Percentiles rank a stretch among this genome's conserved stretches.
These are phyloP conservation scores for Dendrolimus pini DNA, from an alignment of 2,888 invertebrate genomes.

Conservation along the genomic window DNA sequence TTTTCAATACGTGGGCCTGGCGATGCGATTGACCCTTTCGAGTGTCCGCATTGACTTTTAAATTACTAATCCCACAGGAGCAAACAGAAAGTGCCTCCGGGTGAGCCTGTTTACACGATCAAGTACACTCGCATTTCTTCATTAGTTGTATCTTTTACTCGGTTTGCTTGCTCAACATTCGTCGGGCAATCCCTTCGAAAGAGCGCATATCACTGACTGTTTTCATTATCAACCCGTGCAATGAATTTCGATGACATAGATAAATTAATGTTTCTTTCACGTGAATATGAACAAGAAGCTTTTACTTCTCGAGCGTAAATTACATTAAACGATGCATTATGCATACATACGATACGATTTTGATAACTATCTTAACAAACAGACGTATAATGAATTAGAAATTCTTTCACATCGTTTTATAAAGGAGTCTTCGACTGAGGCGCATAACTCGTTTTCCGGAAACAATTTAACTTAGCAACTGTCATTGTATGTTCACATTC, in stretches of 20 bases:
- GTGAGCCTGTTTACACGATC: slow-evolving; percentile 63
- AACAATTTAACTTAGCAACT: slow-evolving; percentile 61
- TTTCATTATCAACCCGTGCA: slow-evolving; percentile 29
- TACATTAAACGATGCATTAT: slow-evolving; percentile 36
- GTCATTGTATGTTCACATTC: slow-evolving; percentile 40
- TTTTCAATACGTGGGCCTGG: slow-evolving; percentile 69
- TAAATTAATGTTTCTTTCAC: slow-evolving; percentile 19
- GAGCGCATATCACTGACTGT: slow-evolving; percentile 20
- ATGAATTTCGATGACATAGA: slow-evolving; percentile 28
- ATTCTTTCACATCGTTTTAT: slow-evolving; percentile 50
- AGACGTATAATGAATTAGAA: slow-evolving; percentile 51
- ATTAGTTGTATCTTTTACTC: slow-evolving; percentile 47
- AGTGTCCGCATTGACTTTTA: slow-evolving; percentile 77
- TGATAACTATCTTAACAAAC: slow-evolving; percentile 50
- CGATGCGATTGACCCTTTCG: slow-evolving; percentile 73
- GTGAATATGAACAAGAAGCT: slow-evolving; percentile 20
- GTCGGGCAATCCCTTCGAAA: slow-evolving; percentile 17
- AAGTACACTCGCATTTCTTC: slow-evolving; percentile 72
- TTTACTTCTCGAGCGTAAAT: slow-evolving; percentile 23
- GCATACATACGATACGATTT: slow-evolving; percentile 38
- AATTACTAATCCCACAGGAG: slow-evolving; percentile 74
- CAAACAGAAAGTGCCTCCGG: slow-evolving; percentile 63
- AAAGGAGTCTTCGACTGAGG: slow-evolving; percentile 24
- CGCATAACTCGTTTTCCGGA: slow-evolving; percentile 59
- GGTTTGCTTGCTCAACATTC: slow-evolving; percentile 63